Base-by-base conservation (phyloP, 2,888 invertebrate species). In the Microplitis deprimator region DNA sequence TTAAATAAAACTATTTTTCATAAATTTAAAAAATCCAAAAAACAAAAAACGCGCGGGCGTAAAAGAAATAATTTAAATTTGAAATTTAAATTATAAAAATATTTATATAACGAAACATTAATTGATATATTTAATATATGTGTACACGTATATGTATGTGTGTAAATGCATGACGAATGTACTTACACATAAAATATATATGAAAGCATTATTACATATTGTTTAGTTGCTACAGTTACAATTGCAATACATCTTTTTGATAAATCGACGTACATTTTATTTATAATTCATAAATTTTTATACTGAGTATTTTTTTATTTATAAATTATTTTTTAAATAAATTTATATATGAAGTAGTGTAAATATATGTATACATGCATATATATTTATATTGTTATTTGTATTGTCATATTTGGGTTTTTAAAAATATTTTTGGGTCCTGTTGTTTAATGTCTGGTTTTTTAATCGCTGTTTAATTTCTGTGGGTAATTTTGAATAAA, bases 401-500 rank as follows among this genome's bases (percentile, higher is more conserved):
- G 41, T 10, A 10, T 41, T 10, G 50, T 50, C 4, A 8, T 8
- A 50, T 50, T 50, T 50, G 50, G 29, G 8, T 50, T 3, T 50
- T 50, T 50, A 13, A 10, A 38, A 38, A 67, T 39, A 67, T 13
- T 6, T 67, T 67, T 67, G 20, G 17, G 7, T 38, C 4, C 3
- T 67, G 4, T 20, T 29, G 29, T 29, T 29, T 29, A n/a, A 38
- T 6, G 5, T 38, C 10, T 67, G 6, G 4, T 5, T 1, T 16
- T 16, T 3, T 67, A n/a, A 68, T 68, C 13, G 13, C 65, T 65
- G 50, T 13, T 50, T 50, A 50, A 10, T 20, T 29, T 65, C 7
- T 65, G 65, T 65, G 65, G 62, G 60, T 68, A 50, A 29, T 41
- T 61, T 68, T 40, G 71, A 72, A 64, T 29, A 41, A 29, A 17